Evolutionary conservation across 2,888 invertebrate genomes (phyloP).

Genomic region (Drosophila anomalipes): DNA sequence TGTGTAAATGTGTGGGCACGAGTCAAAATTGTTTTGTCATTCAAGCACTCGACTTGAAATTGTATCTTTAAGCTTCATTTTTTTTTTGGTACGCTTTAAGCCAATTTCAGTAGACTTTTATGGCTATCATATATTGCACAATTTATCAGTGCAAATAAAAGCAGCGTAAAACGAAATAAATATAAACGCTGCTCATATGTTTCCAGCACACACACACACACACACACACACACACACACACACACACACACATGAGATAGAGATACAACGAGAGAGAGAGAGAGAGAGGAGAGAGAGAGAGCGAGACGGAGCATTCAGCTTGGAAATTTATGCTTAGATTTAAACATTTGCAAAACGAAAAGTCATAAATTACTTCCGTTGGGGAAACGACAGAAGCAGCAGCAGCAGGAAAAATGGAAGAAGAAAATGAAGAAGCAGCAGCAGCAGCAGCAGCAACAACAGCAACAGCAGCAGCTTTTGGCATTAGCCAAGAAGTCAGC

Average conservation of each 20-base stretch:
- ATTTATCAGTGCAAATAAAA: constrained; percentile 79
- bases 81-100: constrained; percentile 54
- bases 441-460: constrained; percentile 45
- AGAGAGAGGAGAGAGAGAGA: constrained; percentile 27
- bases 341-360: constrained; percentile 81
- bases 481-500: constrained; percentile 69
- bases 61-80: constrained; percentile 54
- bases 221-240: constrained; percentile 17
- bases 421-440: constrained; percentile 16
- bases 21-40: constrained; percentile 71
- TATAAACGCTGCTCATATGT: constrained; percentile 74
- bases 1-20: constrained; percentile 36
- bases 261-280: constrained; percentile 33
- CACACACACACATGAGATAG: constrained; percentile 35
- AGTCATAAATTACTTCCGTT: constrained; percentile 81
- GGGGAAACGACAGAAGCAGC: constrained; percentile 67
- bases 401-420: constrained; percentile 19
- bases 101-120: constrained; percentile 65
- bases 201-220: constrained; percentile 34
- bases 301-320: constrained; percentile 26
- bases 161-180: constrained; percentile 70
- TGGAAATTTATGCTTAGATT: constrained; percentile 79
- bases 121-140: constrained; percentile 75
- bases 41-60: constrained; percentile 37
- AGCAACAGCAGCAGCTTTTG: constrained; percentile 51